Percentiles rank a stretch among this genome's conserved stretches.
These are phyloP conservation scores for Pseudorhombus dupliciocellatus DNA, from an alignment of 2,113 vertebrate genomes.

Conservation along the genomic window DNA sequence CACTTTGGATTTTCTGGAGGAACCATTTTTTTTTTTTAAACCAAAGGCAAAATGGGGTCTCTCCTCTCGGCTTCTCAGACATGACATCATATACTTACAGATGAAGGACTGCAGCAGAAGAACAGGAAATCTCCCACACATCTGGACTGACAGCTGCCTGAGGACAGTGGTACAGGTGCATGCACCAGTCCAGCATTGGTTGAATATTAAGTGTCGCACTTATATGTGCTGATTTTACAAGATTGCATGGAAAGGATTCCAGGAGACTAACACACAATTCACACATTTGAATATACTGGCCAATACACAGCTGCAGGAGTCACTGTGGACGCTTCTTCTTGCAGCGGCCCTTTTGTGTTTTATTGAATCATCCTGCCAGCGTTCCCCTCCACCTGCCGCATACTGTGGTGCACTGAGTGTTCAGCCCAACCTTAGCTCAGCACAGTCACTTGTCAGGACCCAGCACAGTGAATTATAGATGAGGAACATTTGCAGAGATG, in stretches of 20 bases:
- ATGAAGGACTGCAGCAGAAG: too few species aligned
- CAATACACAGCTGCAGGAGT: background rate
- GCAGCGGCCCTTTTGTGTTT: constrained; percentile 9
- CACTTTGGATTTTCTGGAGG: too few species aligned
- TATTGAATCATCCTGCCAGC: constrained; percentile 19
- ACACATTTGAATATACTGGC: background rate
- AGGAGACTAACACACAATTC: background rate
- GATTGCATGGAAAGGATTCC: background rate
- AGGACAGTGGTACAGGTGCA: too few species aligned
- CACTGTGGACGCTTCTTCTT: background rate
- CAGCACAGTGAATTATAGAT: constrained; percentile 79
- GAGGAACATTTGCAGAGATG: constrained; percentile 69
- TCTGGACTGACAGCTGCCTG: too few species aligned
- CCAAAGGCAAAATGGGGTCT: too few species aligned
- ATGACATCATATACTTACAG: too few species aligned
- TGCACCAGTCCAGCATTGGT: too few species aligned
- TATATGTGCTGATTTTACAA: background rate
- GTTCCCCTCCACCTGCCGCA: constrained; percentile 45
- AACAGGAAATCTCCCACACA: too few species aligned
- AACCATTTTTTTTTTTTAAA: too few species aligned
- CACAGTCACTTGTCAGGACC: constrained; percentile 65
- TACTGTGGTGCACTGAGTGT: constrained; percentile 51
- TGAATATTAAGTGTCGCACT: too few species aligned
- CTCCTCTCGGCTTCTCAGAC: too few species aligned
- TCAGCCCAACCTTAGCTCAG: constrained; percentile 59